A percentile compares a stretch with the other conserved stretches of the same genome.
Evolutionary conservation across 2,888 invertebrate genomes (phyloP).

Genomic region (Diarsia dahlii): DNA sequence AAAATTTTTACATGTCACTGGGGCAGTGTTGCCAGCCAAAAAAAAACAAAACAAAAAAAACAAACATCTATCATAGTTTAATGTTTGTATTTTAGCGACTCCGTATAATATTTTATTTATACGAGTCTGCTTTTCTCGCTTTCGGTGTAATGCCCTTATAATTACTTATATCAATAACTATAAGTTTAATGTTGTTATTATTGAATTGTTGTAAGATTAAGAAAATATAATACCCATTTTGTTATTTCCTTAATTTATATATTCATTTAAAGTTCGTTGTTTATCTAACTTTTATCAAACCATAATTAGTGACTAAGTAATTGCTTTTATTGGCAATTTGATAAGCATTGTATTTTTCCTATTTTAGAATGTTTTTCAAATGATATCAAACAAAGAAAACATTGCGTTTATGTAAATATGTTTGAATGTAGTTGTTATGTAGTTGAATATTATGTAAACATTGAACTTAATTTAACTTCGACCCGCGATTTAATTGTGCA

Average conservation of each 20-base stretch:
- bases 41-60: no score
- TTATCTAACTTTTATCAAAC: background rate
- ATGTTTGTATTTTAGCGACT: background rate
- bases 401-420: slow-evolving; percentile 31
- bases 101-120: background rate
- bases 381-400: slow-evolving; percentile 18
- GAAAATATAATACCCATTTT: slow-evolving; percentile 12
- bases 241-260: background rate
- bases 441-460: slow-evolving; percentile 34
- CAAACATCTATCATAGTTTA: no score
- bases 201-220: slow-evolving; percentile 29
- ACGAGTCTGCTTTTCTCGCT: background rate
- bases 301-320: background rate
- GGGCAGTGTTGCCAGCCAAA: no score
- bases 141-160: slow-evolving; percentile 6
- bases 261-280: slow-evolving; percentile 8
- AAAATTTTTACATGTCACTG: no score
- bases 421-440: slow-evolving; percentile 21
- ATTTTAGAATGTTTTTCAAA: slow-evolving; percentile 1
- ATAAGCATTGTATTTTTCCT: background rate
- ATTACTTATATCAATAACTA: slow-evolving; percentile 12
- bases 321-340: slow-evolving; percentile 4
- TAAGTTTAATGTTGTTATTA: slow-evolving; percentile 25
- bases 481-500: slow-evolving; percentile 19
- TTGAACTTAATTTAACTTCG: slow-evolving; percentile 44